These are phyloP conservation scores for Uromys caudimaculatus DNA, from an alignment of 2,797 vertebrate genomes.

Conservation along the genomic window DNA sequence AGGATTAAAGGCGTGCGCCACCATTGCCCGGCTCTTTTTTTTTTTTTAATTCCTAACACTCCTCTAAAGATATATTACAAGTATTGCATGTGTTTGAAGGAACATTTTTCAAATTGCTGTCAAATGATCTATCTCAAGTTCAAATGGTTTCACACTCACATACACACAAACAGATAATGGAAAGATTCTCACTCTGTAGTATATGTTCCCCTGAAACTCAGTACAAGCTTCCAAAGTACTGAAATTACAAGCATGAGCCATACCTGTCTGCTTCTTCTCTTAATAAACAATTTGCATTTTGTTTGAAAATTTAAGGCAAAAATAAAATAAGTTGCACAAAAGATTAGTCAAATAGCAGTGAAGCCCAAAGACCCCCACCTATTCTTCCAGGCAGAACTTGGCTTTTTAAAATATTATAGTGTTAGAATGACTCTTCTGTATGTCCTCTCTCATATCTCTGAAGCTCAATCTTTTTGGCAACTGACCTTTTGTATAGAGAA, in stretches of 20 bases:
- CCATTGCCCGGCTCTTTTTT: too few species aligned
- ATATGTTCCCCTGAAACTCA: not conserved
- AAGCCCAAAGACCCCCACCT: conserved; percentile 67
- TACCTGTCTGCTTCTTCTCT: not conserved
- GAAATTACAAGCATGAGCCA: not conserved
- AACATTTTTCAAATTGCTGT: conserved; percentile 31
- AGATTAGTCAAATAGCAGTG: conserved; percentile 69
- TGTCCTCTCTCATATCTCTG: conserved; percentile 31
- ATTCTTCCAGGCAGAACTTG: accelerated
- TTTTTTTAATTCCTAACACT: conserved; percentile 41
- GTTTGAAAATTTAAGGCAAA: conserved; percentile 76
- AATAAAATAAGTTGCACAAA: conserved; percentile 72
- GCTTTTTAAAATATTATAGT: conserved; percentile 53
- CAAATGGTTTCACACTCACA: not conserved
- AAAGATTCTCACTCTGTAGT: not conserved
- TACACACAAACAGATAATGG: not conserved
- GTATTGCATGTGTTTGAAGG: conserved; percentile 33
- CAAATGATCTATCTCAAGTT: conserved; percentile 26
- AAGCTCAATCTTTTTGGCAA: not conserved
- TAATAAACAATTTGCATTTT: conserved; percentile 63
- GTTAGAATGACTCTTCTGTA: not conserved
- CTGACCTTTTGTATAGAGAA: not conserved
- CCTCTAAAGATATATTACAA: conserved; percentile 42
- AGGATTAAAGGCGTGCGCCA: too few species aligned
- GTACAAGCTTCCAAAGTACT: not conserved